These are phyloP conservation scores for Lapara coniferarum DNA, from an alignment of 2,888 invertebrate species.

Conservation along the genomic window DNA sequence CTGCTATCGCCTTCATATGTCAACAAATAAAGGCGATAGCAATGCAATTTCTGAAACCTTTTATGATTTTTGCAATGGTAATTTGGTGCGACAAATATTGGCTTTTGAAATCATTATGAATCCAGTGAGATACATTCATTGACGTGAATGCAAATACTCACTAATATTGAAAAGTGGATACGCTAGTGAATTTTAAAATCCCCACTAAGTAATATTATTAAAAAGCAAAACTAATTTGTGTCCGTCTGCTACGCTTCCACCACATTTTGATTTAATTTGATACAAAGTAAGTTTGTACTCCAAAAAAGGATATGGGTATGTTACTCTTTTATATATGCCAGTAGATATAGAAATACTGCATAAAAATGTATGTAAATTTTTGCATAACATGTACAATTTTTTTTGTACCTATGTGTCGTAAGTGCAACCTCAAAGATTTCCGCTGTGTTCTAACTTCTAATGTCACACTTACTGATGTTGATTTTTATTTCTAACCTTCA, in stretches of 20 bases:
- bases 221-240: no score
- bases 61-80: background rate
- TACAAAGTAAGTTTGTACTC: no score
- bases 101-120: background rate
- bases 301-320: no score
- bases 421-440: slow-evolving; percentile 8
- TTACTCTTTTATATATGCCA: no score
- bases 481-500: background rate
- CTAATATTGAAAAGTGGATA: background rate
- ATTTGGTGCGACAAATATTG: background rate
- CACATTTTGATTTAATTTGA: no score
- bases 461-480: background rate
- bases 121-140: background rate
- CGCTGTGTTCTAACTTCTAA: background rate
- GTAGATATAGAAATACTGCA: no score
- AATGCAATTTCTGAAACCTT: slow-evolving; percentile 2
- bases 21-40: background rate
- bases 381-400: background rate
- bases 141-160: background rate
- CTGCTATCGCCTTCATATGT: background rate
- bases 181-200: no score
- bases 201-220: no score
- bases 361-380: no score
- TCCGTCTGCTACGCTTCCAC: no score
- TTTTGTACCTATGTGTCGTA: background rate